These are phyloP conservation scores for Neodon shergylaensis DNA, from an alignment of 2,113 vertebrate species.

Conservation along the genomic window DNA sequence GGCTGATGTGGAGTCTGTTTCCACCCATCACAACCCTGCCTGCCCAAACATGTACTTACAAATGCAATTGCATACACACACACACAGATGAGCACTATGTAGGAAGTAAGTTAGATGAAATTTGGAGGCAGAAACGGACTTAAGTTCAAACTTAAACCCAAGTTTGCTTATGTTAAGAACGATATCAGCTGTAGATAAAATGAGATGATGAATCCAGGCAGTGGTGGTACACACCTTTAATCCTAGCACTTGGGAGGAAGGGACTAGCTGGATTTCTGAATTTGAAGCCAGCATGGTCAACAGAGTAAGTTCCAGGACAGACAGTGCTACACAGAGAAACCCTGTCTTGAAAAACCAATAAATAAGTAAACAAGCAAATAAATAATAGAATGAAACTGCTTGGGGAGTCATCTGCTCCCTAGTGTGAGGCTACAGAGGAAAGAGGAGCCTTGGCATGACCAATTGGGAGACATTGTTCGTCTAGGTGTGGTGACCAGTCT, in stretches of 20 bases:
- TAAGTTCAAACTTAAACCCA: background rate
- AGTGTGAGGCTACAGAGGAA: background rate
- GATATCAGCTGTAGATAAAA: background rate
- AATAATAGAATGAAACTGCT: background rate
- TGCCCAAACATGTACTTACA: background rate
- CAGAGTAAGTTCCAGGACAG: background rate
- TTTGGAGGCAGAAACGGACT: background rate
- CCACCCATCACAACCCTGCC: background rate
- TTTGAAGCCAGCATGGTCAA: background rate
- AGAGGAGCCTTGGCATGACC: fast-evolving
- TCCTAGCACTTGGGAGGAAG: background rate
- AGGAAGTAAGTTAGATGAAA: background rate
- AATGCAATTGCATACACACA: background rate
- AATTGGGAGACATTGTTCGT: fast-evolving
- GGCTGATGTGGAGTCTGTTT: background rate
- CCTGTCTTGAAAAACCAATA: background rate
- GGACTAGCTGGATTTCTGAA: background rate
- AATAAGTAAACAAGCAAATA: background rate
- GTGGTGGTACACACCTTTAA: background rate
- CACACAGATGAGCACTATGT: background rate
- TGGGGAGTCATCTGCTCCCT: background rate
- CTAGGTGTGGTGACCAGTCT: background rate
- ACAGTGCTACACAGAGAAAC: background rate
- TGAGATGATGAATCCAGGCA: background rate
- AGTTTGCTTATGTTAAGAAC: background rate